Evolutionary conservation across 2,113 vertebrate species (phyloP).

Genomic region (Sterrhoptilus dennistouni): DNA sequence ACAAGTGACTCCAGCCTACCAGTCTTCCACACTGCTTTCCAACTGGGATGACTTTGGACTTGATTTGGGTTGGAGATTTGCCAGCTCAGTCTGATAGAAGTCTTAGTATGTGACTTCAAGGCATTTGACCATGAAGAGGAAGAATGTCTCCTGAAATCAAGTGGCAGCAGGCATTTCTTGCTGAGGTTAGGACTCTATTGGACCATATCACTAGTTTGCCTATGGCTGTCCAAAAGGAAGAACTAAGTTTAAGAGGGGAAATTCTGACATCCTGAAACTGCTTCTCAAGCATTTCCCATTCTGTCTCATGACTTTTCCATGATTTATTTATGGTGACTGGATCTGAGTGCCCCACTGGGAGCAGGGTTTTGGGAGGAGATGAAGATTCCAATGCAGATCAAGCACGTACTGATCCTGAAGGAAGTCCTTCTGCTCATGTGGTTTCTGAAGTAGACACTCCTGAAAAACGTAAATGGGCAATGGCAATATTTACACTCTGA

Average conservation of each 20-base stretch:
- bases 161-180: neutral
- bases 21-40: constrained; percentile 53
- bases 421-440: neutral
- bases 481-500: neutral
- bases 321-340: neutral
- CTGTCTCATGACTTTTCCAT: neutral
- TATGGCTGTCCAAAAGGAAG: neutral
- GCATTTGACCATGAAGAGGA: neutral
- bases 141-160: neutral
- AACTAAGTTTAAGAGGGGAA: neutral
- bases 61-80: neutral
- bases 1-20: neutral
- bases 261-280: neutral
- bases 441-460: neutral
- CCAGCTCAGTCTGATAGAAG: neutral
- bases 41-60: neutral
- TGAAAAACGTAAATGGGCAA: neutral
- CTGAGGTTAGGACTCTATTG: neutral
- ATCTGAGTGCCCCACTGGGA: neutral
- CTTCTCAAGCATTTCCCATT: neutral
- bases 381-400: neutral
- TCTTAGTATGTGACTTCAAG: neutral
- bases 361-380: fast-evolving
- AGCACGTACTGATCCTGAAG: neutral
- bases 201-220: neutral